These are phyloP conservation scores for Acrossocheilus wenchowensis DNA, from an alignment of 2,797 vertebrate species.

Conservation along the genomic window DNA sequence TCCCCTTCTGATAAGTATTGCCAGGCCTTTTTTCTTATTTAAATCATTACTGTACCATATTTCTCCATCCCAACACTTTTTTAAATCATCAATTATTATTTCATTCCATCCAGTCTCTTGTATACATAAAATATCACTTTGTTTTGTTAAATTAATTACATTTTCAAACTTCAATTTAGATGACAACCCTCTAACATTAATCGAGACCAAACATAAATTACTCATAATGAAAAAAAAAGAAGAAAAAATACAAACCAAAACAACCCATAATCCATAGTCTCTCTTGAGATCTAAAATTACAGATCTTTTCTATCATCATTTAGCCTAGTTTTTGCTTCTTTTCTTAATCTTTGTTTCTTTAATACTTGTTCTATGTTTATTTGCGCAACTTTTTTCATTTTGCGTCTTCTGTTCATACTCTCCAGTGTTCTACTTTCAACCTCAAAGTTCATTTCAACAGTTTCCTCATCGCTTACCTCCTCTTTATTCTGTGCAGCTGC, in stretches of 20 bases:
- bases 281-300: too few species aligned
- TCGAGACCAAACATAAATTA: neutral
- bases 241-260: neutral
- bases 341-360: too few species aligned
- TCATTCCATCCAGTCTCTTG: slow-evolving; percentile 18
- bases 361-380: too few species aligned
- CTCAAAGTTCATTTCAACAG: too few species aligned
- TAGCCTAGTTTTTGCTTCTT: too few species aligned
- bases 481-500: neutral
- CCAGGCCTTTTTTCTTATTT: neutral
- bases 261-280: neutral
- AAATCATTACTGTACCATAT: neutral
- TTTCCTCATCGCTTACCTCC: too few species aligned
- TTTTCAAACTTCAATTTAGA: slow-evolving; percentile 7
- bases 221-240: neutral
- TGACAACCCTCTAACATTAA: slow-evolving; percentile 11
- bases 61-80: slow-evolving; percentile 2
- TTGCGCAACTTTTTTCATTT: too few species aligned
- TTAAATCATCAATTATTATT: neutral
- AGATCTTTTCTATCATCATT: too few species aligned
- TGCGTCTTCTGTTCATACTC: too few species aligned
- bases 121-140: neutral
- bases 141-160: neutral
- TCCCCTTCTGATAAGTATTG: neutral
- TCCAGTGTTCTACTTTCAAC: too few species aligned